Evolutionary conservation across 2,113 vertebrate species (phyloP).

Genomic region (Anguilla japonica): DNA sequence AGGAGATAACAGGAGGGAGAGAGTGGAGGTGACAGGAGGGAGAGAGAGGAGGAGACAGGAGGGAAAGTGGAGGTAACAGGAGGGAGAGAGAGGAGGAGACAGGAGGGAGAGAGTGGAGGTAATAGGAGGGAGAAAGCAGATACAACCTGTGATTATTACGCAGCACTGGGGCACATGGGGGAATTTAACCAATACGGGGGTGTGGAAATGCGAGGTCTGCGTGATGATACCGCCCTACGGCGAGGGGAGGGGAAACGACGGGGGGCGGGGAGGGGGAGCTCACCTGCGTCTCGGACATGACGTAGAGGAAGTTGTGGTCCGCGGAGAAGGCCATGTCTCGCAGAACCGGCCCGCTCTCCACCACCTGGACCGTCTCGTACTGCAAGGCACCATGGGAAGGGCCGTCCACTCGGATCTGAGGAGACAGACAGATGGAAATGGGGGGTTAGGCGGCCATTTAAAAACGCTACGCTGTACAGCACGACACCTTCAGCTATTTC

Average conservation of each 20-base stretch:
- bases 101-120: too few species aligned
- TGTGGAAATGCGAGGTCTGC: neutral
- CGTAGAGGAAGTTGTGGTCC: constrained; percentile 88
- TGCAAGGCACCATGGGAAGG: constrained; percentile 79
- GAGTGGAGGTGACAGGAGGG: too few species aligned
- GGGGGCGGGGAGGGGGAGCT: constrained; percentile 50
- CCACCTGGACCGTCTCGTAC: constrained; percentile 91
- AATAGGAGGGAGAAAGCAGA: neutral
- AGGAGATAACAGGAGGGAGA: too few species aligned
- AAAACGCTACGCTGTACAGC: neutral
- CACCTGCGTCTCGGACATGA: constrained; percentile 97
- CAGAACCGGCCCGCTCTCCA: constrained; percentile 82
- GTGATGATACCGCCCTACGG: neutral
- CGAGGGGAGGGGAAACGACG: neutral
- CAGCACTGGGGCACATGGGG: neutral
- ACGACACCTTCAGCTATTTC: neutral
- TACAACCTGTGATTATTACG: neutral
- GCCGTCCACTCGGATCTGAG: constrained; percentile 90
- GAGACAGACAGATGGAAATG: constrained; percentile 30
- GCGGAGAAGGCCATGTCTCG: constrained; percentile 94
- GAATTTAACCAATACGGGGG: neutral
- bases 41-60: too few species aligned
- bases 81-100: too few species aligned
- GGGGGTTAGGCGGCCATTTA: neutral
- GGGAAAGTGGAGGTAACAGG: too few species aligned